phyloP scores from a whole-genome alignment of 2,888 invertebrate species.

The Orthonevra nobilis region DNA sequence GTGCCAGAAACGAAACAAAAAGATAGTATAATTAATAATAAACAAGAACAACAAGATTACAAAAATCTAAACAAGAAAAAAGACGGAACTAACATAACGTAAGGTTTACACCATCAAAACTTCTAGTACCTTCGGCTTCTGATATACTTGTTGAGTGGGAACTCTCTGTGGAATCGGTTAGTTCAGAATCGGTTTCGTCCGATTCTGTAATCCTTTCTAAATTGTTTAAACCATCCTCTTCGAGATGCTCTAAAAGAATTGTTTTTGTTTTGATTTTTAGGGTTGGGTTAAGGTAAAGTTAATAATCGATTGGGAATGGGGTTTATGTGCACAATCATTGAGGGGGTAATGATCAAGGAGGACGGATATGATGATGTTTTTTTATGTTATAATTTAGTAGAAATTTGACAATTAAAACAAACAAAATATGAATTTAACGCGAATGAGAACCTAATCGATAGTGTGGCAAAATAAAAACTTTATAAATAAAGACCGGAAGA shows the following conservation, averaged over 20 bases:
- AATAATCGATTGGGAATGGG: neutral
- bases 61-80: conserved; percentile 22
- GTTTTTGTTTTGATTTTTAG: conserved; percentile 18
- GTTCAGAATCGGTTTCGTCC: conserved; percentile 82
- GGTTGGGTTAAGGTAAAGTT: conserved; percentile 8
- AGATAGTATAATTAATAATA: conserved; percentile 24
- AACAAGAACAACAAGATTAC: conserved; percentile 17
- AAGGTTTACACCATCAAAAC: conserved; percentile 31
- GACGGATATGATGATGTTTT: no score
- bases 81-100: conserved; percentile 49
- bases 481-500: conserved; percentile 67
- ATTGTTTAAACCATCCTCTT: conserved; percentile 71
- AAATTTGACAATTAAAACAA: conserved; percentile 57
- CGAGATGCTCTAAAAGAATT: conserved; percentile 65
- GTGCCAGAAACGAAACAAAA: no score
- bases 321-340: conserved; percentile 43
- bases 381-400: conserved; percentile 54
- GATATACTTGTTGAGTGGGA: conserved; percentile 79
- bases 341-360: conserved; percentile 19
- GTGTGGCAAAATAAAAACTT: conserved; percentile 65
- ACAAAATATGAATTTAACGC: conserved; percentile 73
- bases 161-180: conserved; percentile 80
- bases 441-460: conserved; percentile 76
- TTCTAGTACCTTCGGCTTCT: conserved; percentile 75
- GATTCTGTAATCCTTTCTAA: conserved; percentile 79